Conservation (phyloP, 1,140 invertebrate genomes). For the Trichomalopsis sarcophagae region DNA sequence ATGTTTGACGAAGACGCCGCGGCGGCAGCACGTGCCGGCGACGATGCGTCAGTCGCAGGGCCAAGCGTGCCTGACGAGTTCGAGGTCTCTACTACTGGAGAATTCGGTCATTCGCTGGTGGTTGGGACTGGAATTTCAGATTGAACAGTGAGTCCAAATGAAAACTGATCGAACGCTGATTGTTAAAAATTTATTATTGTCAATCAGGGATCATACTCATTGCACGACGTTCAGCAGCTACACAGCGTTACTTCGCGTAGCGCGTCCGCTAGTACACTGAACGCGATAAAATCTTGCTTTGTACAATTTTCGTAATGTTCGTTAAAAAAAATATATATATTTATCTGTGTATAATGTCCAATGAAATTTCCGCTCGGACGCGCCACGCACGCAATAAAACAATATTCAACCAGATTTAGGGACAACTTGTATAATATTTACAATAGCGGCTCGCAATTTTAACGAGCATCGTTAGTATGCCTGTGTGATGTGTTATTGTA, state of each 20-base stretch:
- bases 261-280: not conserved
- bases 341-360: not conserved
- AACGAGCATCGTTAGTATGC: too few relatives aligned
- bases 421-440: constrained; percentile 10
- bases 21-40: not conserved
- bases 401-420: constrained; percentile 4
- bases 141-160: not conserved
- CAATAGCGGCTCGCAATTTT: not conserved
- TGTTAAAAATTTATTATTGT: constrained; percentile 33
- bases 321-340: not conserved
- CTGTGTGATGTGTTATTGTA: too few relatives aligned
- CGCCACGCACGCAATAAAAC: not conserved
- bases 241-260: too few relatives aligned
- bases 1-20: not conserved
- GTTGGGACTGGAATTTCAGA: not conserved
- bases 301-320: not conserved
- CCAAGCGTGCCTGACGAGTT: not conserved
- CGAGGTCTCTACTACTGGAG: not conserved
- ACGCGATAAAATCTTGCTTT: not conserved
- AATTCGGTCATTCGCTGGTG: not conserved
- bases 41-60: too few relatives aligned
- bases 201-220: not conserved
- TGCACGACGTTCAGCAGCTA: not conserved
- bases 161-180: not conserved
- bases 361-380: constrained; percentile 12